Evolutionary conservation across 2,888 invertebrate species (phyloP), one percentile per base, ranked within the genome.

Genomic region (Notodonta ziczac): DNA sequence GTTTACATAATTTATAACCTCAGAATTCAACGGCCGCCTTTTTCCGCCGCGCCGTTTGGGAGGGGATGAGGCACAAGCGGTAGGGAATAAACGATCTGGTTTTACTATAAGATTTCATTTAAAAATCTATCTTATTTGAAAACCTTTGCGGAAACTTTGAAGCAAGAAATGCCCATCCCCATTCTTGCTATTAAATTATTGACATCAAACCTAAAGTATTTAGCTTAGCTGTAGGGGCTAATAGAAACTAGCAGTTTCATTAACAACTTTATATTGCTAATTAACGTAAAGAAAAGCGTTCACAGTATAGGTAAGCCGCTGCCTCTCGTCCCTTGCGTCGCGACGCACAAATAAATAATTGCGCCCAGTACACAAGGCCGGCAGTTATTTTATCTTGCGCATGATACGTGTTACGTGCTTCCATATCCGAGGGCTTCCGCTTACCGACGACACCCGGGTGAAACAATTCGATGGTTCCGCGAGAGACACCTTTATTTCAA

Each of bases 1-100:
- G 84, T 83, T 76, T 77, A 82, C 79, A 79, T 85, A 83, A 87
- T 87, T 86, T 88, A 88, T 82, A 80, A 70, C 76, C 80, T 77
- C 78, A 77, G 87, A 35, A 86, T 87, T 84, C 83, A 79, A 79
- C 76, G 80, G 77, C 76, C 74, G 73, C 79, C 78, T 86, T 86
- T 86, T 87, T 83, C 80, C 81, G 76, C 69, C 68, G 63, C 65
- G 67, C 35, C 35, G 70, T 67, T 65, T 35, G 55, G 0, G 60
- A 32, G 1, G 61, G 32, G 13, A 44, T 44, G 52, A 69, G 71
- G 66, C n/a, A 52, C 24, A 56, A 72, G 72, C 14, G 35, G 16
- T 5, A 10, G 50, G 10, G 24, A 10, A 16, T 51, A 51, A 40
- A 10, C 9, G 10, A 8, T 7, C 35, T 35, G 35, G 35, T 6